These are phyloP conservation scores for Penaeus indicus DNA, from an alignment of 1,140 invertebrate species.

Conservation along the genomic window DNA sequence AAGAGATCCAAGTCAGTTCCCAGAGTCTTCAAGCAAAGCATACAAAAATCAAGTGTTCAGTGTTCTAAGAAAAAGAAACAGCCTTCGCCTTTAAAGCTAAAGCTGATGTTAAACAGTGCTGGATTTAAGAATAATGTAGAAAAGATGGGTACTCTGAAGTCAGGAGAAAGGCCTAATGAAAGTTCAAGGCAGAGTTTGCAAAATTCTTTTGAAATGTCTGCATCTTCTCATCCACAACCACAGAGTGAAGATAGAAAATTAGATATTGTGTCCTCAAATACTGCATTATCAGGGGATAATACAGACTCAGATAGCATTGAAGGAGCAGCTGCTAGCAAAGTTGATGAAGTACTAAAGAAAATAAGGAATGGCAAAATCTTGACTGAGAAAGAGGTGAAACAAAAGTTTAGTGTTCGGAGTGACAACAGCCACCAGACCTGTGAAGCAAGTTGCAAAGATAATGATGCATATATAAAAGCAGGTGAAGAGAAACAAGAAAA, in stretches of 20 bases:
- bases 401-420: too few relatives aligned
- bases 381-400: too few relatives aligned
- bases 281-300: too few relatives aligned
- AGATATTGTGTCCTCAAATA: too few relatives aligned
- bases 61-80: constrained; percentile 28
- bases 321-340: too few relatives aligned
- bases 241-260: too few relatives aligned
- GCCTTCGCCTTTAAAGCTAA: constrained; percentile 46
- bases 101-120: constrained; percentile 48
- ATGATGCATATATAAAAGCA: neutral
- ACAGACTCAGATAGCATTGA: too few relatives aligned
- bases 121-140: constrained; percentile 35
- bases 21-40: constrained; percentile 32
- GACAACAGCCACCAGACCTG: neutral
- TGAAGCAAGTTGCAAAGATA: neutral
- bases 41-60: constrained; percentile 15
- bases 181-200: neutral
- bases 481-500: constrained; percentile 16
- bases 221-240: too few relatives aligned
- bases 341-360: too few relatives aligned
- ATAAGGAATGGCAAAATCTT: too few relatives aligned
- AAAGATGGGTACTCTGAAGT: too few relatives aligned
- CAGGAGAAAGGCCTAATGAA: neutral
- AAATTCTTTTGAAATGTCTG: too few relatives aligned
- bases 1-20: constrained; percentile 55